Evolutionary conservation across 2,797 vertebrate species (phyloP).

Genomic region (Limosa lapponica): DNA sequence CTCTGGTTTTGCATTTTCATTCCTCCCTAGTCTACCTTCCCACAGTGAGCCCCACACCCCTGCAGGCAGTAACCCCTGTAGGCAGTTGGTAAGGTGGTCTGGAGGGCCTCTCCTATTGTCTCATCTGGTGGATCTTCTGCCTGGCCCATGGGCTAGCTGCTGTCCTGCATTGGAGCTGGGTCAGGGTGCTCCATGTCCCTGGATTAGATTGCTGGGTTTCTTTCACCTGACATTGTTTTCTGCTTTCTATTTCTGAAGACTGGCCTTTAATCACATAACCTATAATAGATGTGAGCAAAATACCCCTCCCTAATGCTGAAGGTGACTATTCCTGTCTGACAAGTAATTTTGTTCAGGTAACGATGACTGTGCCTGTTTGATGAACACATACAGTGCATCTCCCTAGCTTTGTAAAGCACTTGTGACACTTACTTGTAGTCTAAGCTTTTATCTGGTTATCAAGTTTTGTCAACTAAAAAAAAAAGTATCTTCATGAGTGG

Average conservation of each 20-base stretch:
- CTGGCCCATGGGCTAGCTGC: neutral
- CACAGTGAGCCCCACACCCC: neutral
- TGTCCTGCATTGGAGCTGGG: accelerated
- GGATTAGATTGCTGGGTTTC: neutral
- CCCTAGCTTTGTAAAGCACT: neutral
- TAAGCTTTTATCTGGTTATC: neutral
- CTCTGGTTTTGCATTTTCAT: neutral
- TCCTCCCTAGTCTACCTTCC: neutral
- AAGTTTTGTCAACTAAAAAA: neutral
- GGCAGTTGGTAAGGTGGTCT: neutral
- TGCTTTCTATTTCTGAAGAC: neutral
- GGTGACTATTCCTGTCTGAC: constrained; percentile 16
- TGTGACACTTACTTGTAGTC: neutral
- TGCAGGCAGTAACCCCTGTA: neutral
- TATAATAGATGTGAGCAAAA: neutral
- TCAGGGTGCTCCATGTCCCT: neutral
- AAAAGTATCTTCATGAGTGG: neutral
- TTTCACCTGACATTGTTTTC: neutral
- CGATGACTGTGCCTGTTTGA: neutral
- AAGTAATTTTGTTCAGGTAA: neutral
- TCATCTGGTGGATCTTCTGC: neutral
- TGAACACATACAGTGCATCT: neutral
- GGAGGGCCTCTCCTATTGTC: neutral
- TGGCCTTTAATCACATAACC: neutral
- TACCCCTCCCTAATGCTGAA: neutral